Base-by-base conservation (phyloP, 2,113 vertebrate species). In the Anarhynchus alexandrinus region DNA sequence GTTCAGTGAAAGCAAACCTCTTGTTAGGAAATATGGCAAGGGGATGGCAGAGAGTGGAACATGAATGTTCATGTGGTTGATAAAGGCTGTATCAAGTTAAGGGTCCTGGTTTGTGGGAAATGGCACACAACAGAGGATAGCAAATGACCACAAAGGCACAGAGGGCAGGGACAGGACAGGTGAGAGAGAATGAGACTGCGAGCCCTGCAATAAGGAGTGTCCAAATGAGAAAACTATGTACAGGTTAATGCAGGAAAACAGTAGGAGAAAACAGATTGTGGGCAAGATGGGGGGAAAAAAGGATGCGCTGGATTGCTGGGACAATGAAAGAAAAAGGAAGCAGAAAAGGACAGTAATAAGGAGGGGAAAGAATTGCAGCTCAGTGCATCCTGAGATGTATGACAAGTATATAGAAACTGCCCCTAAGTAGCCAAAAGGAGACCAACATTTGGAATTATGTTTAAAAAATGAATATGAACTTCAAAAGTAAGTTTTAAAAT, bases 21-120 rank as follows among this genome's bases (percentile, higher is more conserved):
- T 6, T 78, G 23, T n/a, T 12, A 11, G 54, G 72, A 74, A 84
- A 91, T 2, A 6, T 0, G 4, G 45, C 15, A 59, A 25, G 7
- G 42, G 21, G 19, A 30, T 1, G 27, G n/a, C 4, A 71, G 14
- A 32, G 23, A 29, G 59, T 22, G 47, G 32, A 54, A 51, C 7
- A 2, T 0, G 8, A 43, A 4, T 3, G 1, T 18, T 59, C 51
- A 25, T 22, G 10, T 3, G 27, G 6, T 21, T 25, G 58, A 15
- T 66, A 38, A 43, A 38, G 69, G 59, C 38, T 4, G 10, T 3
- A n/a, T 22, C 26, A 59, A 36, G 62, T 0, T 2, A 11, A 71
- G 15, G 30, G 19, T 47, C 19, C 51, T 47, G 0, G 6, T 23
- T 23, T 32, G 58, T 42, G 40, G 66, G 49, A 58, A 90, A 20